A percentile compares a stretch with the other conserved stretches of the same genome.
phyloP scores from a whole-genome alignment of 1,140 invertebrate genomes.

The Scaptomyza montana region DNA sequence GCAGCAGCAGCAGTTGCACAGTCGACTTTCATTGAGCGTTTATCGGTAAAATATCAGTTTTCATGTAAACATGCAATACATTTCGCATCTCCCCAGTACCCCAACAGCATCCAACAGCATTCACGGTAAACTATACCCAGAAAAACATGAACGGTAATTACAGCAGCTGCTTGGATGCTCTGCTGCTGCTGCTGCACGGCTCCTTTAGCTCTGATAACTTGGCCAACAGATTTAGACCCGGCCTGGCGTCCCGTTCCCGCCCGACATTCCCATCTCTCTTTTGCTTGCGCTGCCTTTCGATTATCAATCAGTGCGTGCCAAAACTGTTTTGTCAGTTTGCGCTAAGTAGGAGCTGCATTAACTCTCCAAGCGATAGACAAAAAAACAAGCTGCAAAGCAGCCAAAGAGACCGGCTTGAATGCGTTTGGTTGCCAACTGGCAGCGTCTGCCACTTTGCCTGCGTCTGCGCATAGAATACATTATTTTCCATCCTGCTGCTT shows the following conservation, averaged over 20 bases:
- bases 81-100: constrained; percentile 66
- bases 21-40: constrained; percentile 78
- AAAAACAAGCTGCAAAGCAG: constrained; percentile 8
- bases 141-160: constrained; percentile 58
- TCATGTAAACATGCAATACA: constrained; percentile 82
- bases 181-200: not conserved
- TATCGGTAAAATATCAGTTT: constrained; percentile 77
- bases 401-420: constrained; percentile 44
- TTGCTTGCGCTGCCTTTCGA: constrained; percentile 45
- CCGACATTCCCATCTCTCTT: constrained; percentile 2
- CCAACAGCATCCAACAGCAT: not conserved
- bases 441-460: constrained; percentile 13
- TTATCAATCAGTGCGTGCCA: constrained; percentile 81
- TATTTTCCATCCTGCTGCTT: constrained; percentile 24
- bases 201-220: constrained; percentile 21
- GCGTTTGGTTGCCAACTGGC: constrained; percentile 12
- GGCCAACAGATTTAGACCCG: constrained; percentile 9
- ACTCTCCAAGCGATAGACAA: constrained; percentile 45
- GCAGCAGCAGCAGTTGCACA: constrained; percentile 18
- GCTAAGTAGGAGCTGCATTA: constrained; percentile 76
- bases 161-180: constrained; percentile 45
- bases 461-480: constrained; percentile 68
- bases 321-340: constrained; percentile 75
- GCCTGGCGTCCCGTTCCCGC: too few relatives aligned
- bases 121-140: not conserved